These are phyloP conservation scores for Spicauda simplicius DNA, from an alignment of 2,888 invertebrate genomes.

Conservation along the genomic window DNA sequence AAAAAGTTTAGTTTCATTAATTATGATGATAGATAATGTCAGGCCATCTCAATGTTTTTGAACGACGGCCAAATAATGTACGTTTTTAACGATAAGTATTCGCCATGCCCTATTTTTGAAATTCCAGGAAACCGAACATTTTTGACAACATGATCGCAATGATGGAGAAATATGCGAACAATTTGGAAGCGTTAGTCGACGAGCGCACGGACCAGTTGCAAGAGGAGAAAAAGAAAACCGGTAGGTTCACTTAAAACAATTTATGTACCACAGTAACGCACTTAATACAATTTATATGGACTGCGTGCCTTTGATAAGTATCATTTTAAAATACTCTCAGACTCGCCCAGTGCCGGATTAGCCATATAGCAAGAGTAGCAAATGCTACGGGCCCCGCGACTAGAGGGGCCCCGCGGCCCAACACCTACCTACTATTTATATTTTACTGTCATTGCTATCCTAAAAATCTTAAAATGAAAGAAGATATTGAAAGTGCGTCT, in stretches of 20 bases:
- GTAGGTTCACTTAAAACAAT: conserved; percentile 61
- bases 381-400: too few species aligned
- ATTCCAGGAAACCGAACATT: conserved; percentile 94
- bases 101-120: conserved; percentile 16
- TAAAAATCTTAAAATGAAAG: too few species aligned
- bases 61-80: conserved; percentile 27
- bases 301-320: conserved; percentile 3
- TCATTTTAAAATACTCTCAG: conserved; percentile 22
- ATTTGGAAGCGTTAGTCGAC: conserved; percentile 96
- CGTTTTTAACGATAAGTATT: conserved; percentile 26
- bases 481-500: too few species aligned
- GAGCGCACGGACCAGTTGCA: conserved; percentile 96
- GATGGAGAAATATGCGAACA: conserved; percentile 99
- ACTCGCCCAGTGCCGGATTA: too few species aligned
- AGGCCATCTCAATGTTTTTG: conserved; percentile 21
- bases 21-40: conserved; percentile 26
- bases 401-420: too few species aligned
- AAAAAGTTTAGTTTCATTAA: conserved; percentile 19
- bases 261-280: conserved; percentile 14
- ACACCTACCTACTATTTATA: too few species aligned
- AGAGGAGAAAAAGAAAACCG: conserved; percentile 98
- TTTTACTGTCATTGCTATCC: too few species aligned
- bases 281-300: conserved; percentile 23
- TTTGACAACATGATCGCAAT: conserved; percentile 99
- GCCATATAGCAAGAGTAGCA: too few species aligned